Evolutionary conservation across 2,113 vertebrate species (phyloP), one percentile per base, ranked within the genome.

Genomic region (Eublepharis macularius): DNA sequence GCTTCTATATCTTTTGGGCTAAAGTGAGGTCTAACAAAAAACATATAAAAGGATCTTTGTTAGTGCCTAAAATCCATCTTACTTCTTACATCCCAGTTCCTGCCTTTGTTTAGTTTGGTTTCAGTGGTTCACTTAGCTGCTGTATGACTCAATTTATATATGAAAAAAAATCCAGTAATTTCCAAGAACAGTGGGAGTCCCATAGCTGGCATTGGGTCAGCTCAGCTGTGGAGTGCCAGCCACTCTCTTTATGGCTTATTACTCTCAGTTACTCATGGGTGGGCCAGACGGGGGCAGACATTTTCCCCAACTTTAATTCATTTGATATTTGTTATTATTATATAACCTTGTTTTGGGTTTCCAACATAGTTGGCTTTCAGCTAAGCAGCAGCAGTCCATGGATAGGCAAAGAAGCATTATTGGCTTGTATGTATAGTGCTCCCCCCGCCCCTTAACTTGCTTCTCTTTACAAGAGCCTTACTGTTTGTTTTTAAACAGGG

Each of bases 171-270:
- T 11, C 13, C 65, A 34, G 16, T 47, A 82, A 72, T 60, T 90
- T 88, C 76, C 66, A 54, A 91, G 87, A 89, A 2, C 72, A 90
- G 65, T 41, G 73, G 43, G 74, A 90, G 75, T 49, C 74, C 81
- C 0, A 0, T 1, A 2, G 14, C 65, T 91, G 91, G 87, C 90
- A 78, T n/a, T n/a, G n/a, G n/a, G n/a, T 34, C 80, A 88, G 74
- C 77, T 76, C 81, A 85, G 73, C 49, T 79, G 84, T 89, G 54
- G 43, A 0, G 0, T 92, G 88, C 83, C 89, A 92, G 39, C 80
- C 86, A 80, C 39, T 92, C 84, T 90, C 92, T 88, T 87, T 86
- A 49, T 88, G 87, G 82, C 70, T 90, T 90, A 74, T 73, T 89
- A 63, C 57, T 89, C 70, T 79, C 66, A 86, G 32, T 54, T 63